Conservation (phyloP, 2,888 invertebrate species). For the Eutolmus rufibarbis region DNA sequence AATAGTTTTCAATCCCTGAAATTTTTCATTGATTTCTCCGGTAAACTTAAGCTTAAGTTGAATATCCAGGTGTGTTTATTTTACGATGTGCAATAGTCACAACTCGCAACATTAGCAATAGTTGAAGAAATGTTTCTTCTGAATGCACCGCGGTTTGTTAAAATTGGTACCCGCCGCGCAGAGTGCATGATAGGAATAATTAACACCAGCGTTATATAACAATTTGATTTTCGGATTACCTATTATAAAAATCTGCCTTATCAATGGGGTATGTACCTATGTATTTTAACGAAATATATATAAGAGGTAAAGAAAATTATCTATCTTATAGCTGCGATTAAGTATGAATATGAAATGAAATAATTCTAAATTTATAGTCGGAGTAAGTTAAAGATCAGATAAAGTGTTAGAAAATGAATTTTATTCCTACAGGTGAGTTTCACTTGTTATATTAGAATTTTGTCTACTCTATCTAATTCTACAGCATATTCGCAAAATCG, state of each 20-base stretch:
- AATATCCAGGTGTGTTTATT: no score
- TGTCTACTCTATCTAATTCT: background rate
- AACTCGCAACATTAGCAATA: no score
- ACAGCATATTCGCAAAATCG: conserved; percentile 77
- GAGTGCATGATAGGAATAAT: background rate
- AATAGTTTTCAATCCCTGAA: background rate
- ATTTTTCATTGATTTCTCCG: background rate
- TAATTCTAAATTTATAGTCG: background rate
- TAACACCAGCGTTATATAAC: background rate
- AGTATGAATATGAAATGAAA: background rate
- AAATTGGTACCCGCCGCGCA: background rate
- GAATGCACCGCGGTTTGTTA: no score
- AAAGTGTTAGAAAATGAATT: background rate
- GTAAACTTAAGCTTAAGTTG: background rate
- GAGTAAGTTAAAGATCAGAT: background rate
- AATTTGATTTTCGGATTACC: no score
- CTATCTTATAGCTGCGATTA: conserved; percentile 10
- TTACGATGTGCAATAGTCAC: no score
- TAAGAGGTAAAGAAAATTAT: background rate
- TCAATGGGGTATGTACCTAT: background rate
- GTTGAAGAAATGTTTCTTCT: no score
- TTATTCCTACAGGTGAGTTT: background rate
- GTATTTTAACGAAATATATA: background rate
- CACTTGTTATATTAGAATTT: background rate
- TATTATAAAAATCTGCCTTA: background rate